phyloP scores from a whole-genome alignment of 2,797 vertebrate species.

The Cheirogaleus major region DNA sequence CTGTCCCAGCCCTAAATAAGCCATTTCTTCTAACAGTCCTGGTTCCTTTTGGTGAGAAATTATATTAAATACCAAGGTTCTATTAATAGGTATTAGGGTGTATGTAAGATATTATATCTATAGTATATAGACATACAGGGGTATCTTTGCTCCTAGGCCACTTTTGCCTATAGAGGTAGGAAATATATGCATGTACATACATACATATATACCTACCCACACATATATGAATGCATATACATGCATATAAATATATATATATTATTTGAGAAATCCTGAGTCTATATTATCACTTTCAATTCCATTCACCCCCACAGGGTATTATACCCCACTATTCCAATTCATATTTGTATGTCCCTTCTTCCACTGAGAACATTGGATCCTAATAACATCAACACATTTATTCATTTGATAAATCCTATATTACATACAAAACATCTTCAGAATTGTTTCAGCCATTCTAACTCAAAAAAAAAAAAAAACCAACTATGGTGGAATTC shows the following conservation, averaged over 20 bases:
- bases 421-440: neutral
- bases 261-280: neutral
- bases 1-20: neutral
- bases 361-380: neutral
- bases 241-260: neutral
- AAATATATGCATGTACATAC: neutral
- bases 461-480: neutral
- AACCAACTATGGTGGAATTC: neutral
- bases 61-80: neutral
- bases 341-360: neutral
- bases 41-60: neutral
- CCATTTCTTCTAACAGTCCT: neutral
- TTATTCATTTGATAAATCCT: slow-evolving; percentile 7
- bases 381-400: neutral
- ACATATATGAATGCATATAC: neutral
- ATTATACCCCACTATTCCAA: neutral
- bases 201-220: neutral
- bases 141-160: neutral
- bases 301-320: neutral
- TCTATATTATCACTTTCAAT: slow-evolving; percentile 36
- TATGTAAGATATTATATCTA: neutral
- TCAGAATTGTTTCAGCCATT: neutral
- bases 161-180: neutral
- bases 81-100: neutral
- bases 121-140: neutral